Evolutionary conservation across 2,797 vertebrate genomes (phyloP).

Genomic region (Malurus splendens): DNA sequence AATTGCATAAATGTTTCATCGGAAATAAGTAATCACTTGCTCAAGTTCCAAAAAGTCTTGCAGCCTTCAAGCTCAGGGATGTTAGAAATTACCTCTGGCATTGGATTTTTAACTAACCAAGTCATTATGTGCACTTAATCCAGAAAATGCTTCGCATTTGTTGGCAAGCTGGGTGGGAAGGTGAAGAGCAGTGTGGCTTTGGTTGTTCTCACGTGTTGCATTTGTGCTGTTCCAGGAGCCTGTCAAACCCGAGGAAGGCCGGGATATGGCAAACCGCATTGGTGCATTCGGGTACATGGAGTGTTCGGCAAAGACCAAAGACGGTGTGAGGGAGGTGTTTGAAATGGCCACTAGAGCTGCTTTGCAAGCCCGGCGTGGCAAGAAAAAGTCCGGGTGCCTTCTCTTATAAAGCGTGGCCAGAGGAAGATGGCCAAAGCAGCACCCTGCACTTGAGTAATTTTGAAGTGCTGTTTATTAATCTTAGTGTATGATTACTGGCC

Average conservation of each 20-base stretch:
- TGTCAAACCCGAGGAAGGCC: constrained; percentile 93
- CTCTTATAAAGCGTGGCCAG: constrained; percentile 85
- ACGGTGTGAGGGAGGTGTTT: constrained; percentile 96
- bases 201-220: background rate
- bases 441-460: constrained; percentile 74
- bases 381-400: constrained; percentile 91
- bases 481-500: constrained; percentile 83
- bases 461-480: constrained; percentile 85
- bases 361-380: constrained; percentile 92
- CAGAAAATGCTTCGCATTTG: background rate
- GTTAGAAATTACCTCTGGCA: background rate
- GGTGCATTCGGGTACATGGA: constrained; percentile 97
- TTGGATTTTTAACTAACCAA: background rate
- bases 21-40: background rate
- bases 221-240: constrained; percentile 80
- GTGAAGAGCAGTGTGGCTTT: background rate
- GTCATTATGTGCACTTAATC: background rate
- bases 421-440: constrained; percentile 74
- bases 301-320: constrained; percentile 98
- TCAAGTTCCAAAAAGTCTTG: background rate
- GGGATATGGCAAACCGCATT: constrained; percentile 93
- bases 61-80: background rate
- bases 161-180: background rate
- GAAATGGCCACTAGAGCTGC: constrained; percentile 99
- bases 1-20: background rate